Evolutionary conservation across 1,140 invertebrate species (phyloP).

Genomic region (Babylonia areolata): DNA sequence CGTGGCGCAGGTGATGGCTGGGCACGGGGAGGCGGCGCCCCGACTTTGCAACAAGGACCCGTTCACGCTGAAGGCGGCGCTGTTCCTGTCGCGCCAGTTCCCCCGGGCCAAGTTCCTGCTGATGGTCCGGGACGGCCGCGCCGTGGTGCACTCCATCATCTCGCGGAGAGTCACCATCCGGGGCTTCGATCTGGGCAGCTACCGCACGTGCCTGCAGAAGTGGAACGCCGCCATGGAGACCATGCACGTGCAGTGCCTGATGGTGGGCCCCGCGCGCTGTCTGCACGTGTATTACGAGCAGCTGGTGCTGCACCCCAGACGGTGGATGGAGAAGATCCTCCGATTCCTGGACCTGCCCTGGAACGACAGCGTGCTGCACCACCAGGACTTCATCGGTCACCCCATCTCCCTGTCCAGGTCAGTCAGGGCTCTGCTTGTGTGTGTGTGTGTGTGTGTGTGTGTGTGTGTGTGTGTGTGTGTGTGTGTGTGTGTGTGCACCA

Average conservation of each 20-base stretch:
- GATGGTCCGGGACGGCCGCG: constrained; percentile 98
- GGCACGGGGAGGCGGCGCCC: constrained; percentile 90
- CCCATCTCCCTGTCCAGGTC: constrained; percentile 91
- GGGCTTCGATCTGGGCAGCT: constrained; percentile 95
- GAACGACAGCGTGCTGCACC: constrained; percentile 97
- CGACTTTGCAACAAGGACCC: constrained; percentile 99
- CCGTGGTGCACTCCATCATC: constrained; percentile 98
- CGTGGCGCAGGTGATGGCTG: constrained; percentile 86
- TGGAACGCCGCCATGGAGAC: constrained; percentile 96
- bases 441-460: no score
- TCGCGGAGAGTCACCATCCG: constrained; percentile 98
- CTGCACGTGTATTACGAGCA: constrained; percentile 97
- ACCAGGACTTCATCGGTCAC: constrained; percentile 97
- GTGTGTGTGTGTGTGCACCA: no score
- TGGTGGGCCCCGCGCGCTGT: constrained; percentile 88
- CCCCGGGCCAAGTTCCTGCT: constrained; percentile 95
- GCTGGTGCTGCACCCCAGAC: constrained; percentile 93
- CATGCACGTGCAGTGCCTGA: constrained; percentile 95
- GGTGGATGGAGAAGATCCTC: constrained; percentile 93
- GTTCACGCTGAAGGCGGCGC: constrained; percentile 92
- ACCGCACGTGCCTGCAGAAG: constrained; percentile 94
- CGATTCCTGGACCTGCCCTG: constrained; percentile 94
- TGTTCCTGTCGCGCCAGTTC: constrained; percentile 85
- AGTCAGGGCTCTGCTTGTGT: no score
- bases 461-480: no score